Base-by-base conservation (phyloP, 2,797 vertebrate genomes). In the Lerista edwardsae region DNA sequence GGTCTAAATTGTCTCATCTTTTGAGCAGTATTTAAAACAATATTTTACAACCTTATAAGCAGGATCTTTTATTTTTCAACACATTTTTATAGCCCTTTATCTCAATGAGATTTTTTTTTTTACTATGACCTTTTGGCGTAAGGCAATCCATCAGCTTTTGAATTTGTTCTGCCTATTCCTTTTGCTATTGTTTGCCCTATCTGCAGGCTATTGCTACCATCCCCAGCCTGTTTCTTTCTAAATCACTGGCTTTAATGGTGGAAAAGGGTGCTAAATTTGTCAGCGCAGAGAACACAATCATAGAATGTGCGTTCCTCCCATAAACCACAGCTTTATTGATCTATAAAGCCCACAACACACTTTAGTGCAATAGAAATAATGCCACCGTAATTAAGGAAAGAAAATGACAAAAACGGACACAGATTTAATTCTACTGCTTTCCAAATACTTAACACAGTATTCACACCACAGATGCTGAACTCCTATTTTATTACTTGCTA, bases 241-340 rank as follows among this genome's bases (percentile, higher is more conserved):
- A 82, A 82, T 75, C 80, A 75, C 44, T 59, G 34, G 15, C 55
- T 75, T 75, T 75, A 82, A 82, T 7, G 23, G 59, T 59, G 36
- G 23, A 17, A 34, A 65, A 51, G 12, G 14, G 59, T 55, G 41
- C 72, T 82, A 75, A 75, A 82, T 74, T 82, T 82, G 71, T 75
- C 72, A 55, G 23, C 23, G 11, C 15, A 65, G 72, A 75, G 31
- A 82, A 75, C 23, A 55, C 59, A 75, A 55, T 64, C 23, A 34
- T 65, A 25, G 41, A 75, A 65, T 65, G 39, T 19, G 64, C 39
- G 51, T 51, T 25, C 61, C 21, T 39, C 72, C 44, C 81, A 75
- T 83, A 83, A 83, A 75, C 25, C 31, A 59, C 61, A 80, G 64
- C 72, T 75, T 83, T 75, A 75, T 41, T 67, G 71, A 75, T 80